A percentile compares a stretch with the other conserved stretches of the same genome.
Conservation (phyloP, 2,113 vertebrate genomes). For the Albula goreensis region DNA sequence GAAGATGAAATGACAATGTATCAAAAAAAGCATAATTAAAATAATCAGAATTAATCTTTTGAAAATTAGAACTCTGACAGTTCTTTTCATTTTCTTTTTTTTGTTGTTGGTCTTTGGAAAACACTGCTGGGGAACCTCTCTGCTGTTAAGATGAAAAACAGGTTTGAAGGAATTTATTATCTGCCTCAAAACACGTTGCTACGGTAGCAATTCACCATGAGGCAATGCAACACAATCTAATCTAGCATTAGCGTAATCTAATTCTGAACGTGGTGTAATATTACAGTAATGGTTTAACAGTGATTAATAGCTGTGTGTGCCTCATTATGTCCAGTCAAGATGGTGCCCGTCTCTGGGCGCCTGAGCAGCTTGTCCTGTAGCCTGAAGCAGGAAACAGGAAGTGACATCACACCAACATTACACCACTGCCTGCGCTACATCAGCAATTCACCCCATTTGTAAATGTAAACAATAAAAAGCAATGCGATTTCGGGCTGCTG, state of each 20-base stretch:
- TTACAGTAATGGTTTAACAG: not conserved
- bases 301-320: no score
- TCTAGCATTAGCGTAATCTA: no score
- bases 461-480: conserved; percentile 15
- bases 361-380: not conserved
- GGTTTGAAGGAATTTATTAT: no score
- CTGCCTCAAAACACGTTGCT: no score
- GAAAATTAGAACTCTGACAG: not conserved
- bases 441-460: conserved; percentile 9
- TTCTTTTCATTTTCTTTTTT: no score
- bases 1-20: not conserved
- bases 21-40: not conserved
- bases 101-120: no score
- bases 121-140: no score
- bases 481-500: conserved; percentile 5
- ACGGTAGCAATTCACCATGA: no score
- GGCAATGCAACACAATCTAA: no score
- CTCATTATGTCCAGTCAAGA: no score
- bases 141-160: no score
- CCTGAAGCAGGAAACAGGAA: not conserved
- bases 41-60: not conserved
- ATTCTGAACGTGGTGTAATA: not conserved
- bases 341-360: no score
- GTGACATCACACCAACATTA: not conserved
- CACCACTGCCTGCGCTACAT: not conserved